Conservation (phyloP, 2,888 invertebrate species). For the Drosophila nr. perissopoda region DNA sequence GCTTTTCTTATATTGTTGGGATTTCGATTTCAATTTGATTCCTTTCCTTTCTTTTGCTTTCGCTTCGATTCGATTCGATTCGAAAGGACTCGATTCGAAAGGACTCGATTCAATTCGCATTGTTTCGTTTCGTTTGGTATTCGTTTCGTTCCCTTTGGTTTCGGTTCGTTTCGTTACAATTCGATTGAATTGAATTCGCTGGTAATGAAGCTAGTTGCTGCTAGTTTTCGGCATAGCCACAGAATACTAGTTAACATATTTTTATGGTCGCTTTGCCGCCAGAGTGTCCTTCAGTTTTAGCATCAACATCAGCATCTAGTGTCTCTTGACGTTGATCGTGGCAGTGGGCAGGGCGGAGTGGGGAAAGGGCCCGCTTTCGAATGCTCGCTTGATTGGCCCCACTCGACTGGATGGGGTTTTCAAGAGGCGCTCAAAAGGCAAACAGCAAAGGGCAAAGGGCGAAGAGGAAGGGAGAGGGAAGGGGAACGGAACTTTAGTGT, state of each 20-base stretch:
- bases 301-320: slow-evolving; percentile 41
- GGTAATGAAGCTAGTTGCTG: slow-evolving; percentile 46
- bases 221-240: slow-evolving; percentile 22
- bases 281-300: slow-evolving; percentile 47
- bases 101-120: not conserved
- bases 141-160: slow-evolving; percentile 10
- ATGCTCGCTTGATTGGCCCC: slow-evolving; percentile 55
- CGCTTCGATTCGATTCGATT: slow-evolving; percentile 15
- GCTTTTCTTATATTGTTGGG: slow-evolving; percentile 42
- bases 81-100: not conserved
- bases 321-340: slow-evolving; percentile 28
- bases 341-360: too few relatives aligned
- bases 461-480: not conserved
- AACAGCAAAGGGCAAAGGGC: not conserved
- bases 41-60: slow-evolving; percentile 1
- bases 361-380: slow-evolving; percentile 13
- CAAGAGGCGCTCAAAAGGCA: not conserved
- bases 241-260: slow-evolving; percentile 66
- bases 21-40: slow-evolving; percentile 34
- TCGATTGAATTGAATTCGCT: slow-evolving; percentile 36
- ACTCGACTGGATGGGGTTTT: slow-evolving; percentile 13
- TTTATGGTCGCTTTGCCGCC: slow-evolving; percentile 64
- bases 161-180: slow-evolving; percentile 13
- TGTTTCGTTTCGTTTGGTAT: slow-evolving; percentile 6
- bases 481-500: slow-evolving; percentile 1